Base-by-base conservation (phyloP, 2,797 vertebrate genomes). In the Sciaenops ocellatus region DNA sequence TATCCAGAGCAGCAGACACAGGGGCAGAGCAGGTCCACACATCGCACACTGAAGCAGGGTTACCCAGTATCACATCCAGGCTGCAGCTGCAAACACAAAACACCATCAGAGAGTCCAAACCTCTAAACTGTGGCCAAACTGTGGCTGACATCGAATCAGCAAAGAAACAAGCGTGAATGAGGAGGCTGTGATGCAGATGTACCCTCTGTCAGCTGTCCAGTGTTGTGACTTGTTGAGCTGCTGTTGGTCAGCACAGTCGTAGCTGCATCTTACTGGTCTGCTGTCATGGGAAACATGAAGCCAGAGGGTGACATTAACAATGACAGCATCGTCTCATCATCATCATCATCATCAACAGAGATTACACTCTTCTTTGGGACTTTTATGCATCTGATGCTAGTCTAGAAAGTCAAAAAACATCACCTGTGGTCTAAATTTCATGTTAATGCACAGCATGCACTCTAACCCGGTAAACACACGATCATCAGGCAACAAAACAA, bases 1-100 rank as follows among this genome's bases (percentile, higher is more conserved):
- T 0, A 83, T 57, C 86, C 91, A 95, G 24, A 95, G 87, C 69
- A 92, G 89, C 86, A 95, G 78, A 67, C 52, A 80, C 24, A 82
- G 68, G 11, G 42, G 70, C 79, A 80, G 55, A 17, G 65, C 56
- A 48, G 82, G 80, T 65, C 82, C 82, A 83, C 82, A 84, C 95
- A 96, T 96, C 28, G 87, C 89, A 82, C 75, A 80, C 90, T 66
- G 38, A 20, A 51, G 62, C 70, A 52, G 69, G 68, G 16, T 73
- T 38, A 59, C 52, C 60, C 83, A 28, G 18, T 55, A 66, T 73
- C 78, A 77, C 81, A 80, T 88, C 80, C 78, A 89, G 75, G 69
- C 83, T 78, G 55, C 82, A 73, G 83, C 78, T 73, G 82, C 38
- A 65, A 60, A 80, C 73, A 84, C 42, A 59, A 38, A 51, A 59